A percentile compares a stretch with the other conserved stretches of the same genome.
phyloP scores from a whole-genome alignment of 53 echinoderm and acorn worm species.

The Luidia sarsii region DNA sequence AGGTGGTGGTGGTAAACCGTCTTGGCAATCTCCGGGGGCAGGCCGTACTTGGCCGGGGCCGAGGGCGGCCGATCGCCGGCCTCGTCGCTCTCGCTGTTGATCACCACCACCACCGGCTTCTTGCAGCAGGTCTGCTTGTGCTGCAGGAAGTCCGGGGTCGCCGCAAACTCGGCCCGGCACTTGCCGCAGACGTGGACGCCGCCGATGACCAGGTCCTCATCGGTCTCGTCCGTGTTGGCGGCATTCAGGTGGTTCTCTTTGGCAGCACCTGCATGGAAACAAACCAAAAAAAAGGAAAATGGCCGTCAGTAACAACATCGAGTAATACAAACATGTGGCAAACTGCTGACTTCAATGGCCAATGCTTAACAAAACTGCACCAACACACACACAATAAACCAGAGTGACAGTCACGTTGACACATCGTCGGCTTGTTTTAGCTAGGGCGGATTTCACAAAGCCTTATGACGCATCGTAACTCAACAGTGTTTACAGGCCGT shows the following conservation, averaged over 20 bases:
- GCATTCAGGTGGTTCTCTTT: conserved; percentile 38
- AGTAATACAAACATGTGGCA: no score
- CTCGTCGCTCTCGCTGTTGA: conserved; percentile 70
- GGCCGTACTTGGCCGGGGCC: conserved; percentile 4
- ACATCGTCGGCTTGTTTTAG: no score
- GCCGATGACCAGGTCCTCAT: conserved; percentile 58
- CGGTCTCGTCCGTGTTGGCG: conserved; percentile 34
- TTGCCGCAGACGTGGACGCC: conserved; percentile 93
- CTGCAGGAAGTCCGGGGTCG: conserved; percentile 79
- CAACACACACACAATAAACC: no score
- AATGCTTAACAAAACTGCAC: background rate
- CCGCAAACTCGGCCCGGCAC: conserved; percentile 92
- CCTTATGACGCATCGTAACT: no score
- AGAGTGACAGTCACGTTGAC: no score
- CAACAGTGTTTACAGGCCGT: no score
- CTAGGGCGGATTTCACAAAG: no score
- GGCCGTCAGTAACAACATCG: background rate
- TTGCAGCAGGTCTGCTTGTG: conserved; percentile 87
- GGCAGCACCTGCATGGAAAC: conserved; percentile 29
- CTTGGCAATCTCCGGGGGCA: conserved; percentile 17
- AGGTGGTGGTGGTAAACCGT: conserved; percentile 44
- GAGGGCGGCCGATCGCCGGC: conserved; percentile 32
- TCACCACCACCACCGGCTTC: conserved; percentile 87
- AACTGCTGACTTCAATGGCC: no score
- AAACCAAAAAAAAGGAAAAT: conserved; percentile 18